phyloP scores from a whole-genome alignment of 2,888 invertebrate species.

The Orchesella flavescens region DNA sequence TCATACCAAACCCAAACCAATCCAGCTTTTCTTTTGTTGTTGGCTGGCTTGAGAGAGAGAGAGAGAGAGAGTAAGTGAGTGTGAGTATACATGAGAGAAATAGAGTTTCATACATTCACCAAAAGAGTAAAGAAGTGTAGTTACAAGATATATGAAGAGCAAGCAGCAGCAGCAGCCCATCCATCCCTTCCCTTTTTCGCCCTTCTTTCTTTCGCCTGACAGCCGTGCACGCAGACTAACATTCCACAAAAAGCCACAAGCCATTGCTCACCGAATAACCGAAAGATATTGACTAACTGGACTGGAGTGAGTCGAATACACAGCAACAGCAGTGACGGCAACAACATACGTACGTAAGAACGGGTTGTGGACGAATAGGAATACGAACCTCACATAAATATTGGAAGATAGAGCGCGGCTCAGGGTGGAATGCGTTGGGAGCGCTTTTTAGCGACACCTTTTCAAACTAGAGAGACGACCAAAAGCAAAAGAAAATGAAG shows the following conservation, averaged over 20 bases:
- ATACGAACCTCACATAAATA: no score
- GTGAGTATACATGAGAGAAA: neutral
- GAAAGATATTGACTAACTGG: slow-evolving; percentile 58
- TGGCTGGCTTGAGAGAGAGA: neutral
- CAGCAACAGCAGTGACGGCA: slow-evolving; percentile 30
- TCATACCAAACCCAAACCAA: neutral
- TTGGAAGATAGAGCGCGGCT: no score
- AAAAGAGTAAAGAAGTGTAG: slow-evolving; percentile 17
- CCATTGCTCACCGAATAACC: slow-evolving; percentile 54
- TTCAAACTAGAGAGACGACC: no score
- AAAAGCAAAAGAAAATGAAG: no score
- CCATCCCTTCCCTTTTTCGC: slow-evolving; percentile 46
- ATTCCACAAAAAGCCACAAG: slow-evolving; percentile 65
- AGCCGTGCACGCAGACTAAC: slow-evolving; percentile 56
- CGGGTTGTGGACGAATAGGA: no score
- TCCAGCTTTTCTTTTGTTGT: slow-evolving; percentile 13
- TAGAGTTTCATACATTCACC: slow-evolving; percentile 13
- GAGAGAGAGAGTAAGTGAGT: no score
- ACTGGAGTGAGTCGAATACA: slow-evolving; percentile 29
- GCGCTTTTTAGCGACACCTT: no score
- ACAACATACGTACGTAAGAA: neutral
- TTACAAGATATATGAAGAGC: slow-evolving; percentile 4
- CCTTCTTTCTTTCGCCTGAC: slow-evolving; percentile 40
- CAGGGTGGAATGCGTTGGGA: no score
- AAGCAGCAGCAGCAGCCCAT: neutral